Evolutionary conservation across 1,140 invertebrate species (phyloP).

Genomic region (Paraescarpia echinospica): DNA sequence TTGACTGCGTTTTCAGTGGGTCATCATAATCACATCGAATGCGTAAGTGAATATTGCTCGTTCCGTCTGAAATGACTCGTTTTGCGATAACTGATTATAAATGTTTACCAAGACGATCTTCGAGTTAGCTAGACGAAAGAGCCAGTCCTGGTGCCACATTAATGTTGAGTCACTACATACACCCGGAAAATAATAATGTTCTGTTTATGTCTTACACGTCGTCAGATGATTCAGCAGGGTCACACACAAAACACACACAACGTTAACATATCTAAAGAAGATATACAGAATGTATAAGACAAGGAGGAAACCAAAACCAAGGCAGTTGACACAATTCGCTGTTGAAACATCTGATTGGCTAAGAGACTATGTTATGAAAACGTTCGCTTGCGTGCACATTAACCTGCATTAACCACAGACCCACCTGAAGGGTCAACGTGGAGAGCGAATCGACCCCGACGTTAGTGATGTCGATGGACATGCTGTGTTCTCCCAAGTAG

Average conservation of each 20-base stretch:
- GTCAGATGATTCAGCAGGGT: not conserved
- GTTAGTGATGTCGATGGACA: slow-evolving; percentile 30
- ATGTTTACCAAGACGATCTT: not conserved
- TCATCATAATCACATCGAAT: too few species aligned
- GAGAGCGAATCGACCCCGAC: slow-evolving; percentile 28
- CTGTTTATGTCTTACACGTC: not conserved
- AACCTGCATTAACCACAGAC: not conserved
- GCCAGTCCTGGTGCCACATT: too few species aligned
- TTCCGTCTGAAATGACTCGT: too few species aligned
- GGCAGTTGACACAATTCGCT: not conserved
- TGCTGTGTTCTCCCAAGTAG: slow-evolving; percentile 25
- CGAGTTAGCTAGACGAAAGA: not conserved
- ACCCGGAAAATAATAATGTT: not conserved
- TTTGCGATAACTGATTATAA: not conserved
- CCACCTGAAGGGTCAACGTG: not conserved
- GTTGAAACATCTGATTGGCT: not conserved
- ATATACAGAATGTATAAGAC: not conserved
- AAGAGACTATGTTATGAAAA: not conserved
- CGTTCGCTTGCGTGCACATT: not conserved
- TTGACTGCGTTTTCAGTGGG: too few species aligned
- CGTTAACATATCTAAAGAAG: too few species aligned
- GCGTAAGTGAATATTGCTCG: too few species aligned
- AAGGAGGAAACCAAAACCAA: not conserved
- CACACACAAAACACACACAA: too few species aligned
- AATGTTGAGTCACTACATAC: too few species aligned